Conservation (phyloP, 2,797 vertebrate genomes). For the Loris lydekkerianus region DNA sequence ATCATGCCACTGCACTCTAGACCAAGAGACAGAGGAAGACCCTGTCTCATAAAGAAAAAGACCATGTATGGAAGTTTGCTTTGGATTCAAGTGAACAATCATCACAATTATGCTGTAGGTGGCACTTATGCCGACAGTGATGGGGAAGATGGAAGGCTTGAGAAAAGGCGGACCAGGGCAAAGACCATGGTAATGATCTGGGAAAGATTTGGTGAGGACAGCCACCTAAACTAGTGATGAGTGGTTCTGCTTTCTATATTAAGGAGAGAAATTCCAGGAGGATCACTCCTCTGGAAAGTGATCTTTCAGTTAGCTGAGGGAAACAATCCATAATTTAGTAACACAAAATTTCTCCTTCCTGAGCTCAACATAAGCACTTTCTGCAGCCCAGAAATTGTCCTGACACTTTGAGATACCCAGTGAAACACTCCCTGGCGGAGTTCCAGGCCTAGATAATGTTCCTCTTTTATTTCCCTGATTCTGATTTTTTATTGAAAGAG, state of each 20-base stretch:
- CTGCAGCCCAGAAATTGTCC: neutral
- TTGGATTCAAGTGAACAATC: neutral
- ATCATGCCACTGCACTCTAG: too few species aligned
- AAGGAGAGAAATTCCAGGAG: neutral
- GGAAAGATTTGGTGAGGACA: neutral
- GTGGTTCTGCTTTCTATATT: neutral
- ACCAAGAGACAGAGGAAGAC: too few species aligned
- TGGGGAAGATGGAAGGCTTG: neutral
- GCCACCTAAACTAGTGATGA: neutral
- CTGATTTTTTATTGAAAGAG: neutral
- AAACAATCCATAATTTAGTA: neutral
- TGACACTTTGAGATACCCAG: neutral
- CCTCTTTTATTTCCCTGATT: neutral
- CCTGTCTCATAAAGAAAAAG: too few species aligned
- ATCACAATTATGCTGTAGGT: neutral
- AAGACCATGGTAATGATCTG: neutral
- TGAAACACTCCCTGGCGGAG: neutral
- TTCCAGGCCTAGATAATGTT: neutral
- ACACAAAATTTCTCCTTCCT: neutral
- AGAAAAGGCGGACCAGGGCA: neutral
- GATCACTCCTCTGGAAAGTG: neutral
- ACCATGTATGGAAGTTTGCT: too few species aligned
- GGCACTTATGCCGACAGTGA: neutral
- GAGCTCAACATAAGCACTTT: neutral
- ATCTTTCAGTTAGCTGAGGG: neutral